These are phyloP conservation scores for Acanthosepion lycidas DNA, from an alignment of 2,888 invertebrate species.

Conservation along the genomic window DNA sequence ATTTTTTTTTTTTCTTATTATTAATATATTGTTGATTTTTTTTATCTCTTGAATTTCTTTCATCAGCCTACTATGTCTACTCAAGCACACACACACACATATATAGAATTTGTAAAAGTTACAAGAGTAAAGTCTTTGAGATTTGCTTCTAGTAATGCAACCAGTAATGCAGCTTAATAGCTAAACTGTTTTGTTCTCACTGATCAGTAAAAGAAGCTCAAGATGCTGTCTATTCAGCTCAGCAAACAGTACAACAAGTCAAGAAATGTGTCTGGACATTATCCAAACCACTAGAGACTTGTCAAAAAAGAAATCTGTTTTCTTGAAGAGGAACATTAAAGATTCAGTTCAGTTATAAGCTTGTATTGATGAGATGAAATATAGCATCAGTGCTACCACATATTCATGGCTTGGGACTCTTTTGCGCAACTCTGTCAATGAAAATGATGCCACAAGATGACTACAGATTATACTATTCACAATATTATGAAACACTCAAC, in stretches of 20 bases:
- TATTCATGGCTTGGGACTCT: not conserved
- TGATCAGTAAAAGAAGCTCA: conserved; percentile 15
- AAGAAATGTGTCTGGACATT: conserved; percentile 18
- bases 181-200: not conserved
- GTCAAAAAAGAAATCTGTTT: not conserved
- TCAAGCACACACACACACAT: not conserved
- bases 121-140: not conserved
- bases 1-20: no score
- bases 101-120: not conserved
- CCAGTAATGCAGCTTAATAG: not conserved
- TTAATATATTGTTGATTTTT: no score
- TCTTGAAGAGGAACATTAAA: not conserved
- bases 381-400: not conserved
- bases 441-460: not conserved
- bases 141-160: not conserved
- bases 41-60: no score
- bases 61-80: no score
- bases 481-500: not conserved
- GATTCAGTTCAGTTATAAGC: conserved; percentile 17
- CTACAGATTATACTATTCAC: not conserved
- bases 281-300: not conserved
- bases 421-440: not conserved
- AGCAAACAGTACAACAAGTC: not conserved
- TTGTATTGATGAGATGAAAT: conserved; percentile 21
- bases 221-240: not conserved